phyloP scores from a whole-genome alignment of 2,888 invertebrate genomes.

The Scrobipalpa costella region DNA sequence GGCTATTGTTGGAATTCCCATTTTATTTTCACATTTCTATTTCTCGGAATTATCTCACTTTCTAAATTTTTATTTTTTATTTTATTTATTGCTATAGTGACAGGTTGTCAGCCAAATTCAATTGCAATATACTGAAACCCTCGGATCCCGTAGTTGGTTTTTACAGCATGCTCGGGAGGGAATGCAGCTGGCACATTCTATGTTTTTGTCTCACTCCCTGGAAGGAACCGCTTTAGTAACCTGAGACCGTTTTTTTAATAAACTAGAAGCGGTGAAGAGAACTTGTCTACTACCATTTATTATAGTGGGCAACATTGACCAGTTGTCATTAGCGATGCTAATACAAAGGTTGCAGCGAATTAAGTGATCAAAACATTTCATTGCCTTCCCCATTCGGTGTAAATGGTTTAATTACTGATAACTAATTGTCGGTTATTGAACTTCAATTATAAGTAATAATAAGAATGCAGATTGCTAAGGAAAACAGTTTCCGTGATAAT shows the following conservation, averaged over 20 bases:
- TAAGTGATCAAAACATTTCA: conserved; percentile 20
- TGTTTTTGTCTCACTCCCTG: no score
- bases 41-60: background rate
- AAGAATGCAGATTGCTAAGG: background rate
- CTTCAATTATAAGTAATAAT: background rate
- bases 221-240: no score
- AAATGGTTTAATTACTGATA: conserved; percentile 11
- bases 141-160: no score
- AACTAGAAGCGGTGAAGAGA: no score
- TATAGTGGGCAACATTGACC: background rate
- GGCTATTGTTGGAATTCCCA: background rate
- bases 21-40: background rate
- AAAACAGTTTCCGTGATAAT: background rate
- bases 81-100: no score
- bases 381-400: conserved; percentile 5
- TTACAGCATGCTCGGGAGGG: no score
- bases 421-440: conserved; percentile 2
- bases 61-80: no score
- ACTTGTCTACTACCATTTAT: no score
- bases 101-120: no score
- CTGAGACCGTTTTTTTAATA: no score
- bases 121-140: no score
- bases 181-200: no score
- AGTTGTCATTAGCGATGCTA: conserved; percentile 16
- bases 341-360: conserved; percentile 21